Evolutionary conservation across 2,888 invertebrate species (phyloP), one percentile per base, ranked within the genome.

Genomic region (Stegophylla sp.): DNA sequence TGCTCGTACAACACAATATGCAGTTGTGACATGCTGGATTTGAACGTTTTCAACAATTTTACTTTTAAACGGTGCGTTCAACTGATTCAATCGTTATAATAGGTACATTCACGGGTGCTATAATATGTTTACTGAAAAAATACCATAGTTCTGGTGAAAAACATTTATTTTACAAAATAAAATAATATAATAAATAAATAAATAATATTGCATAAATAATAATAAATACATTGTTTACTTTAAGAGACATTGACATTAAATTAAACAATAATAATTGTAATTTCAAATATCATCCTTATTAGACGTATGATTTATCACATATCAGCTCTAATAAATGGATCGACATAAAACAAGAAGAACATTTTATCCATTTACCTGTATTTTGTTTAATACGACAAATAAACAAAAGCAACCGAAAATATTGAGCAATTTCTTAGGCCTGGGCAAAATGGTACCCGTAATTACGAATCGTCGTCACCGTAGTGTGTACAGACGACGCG

Each of bases 351-450:
- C 20, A 28, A 61, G 15, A 28, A 61, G 26, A 61, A 61, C 15
- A 61, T 12, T 10, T 13, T 15, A 23, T 61, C 15, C 26, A 15
- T 28, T 28, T 13, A 4, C 13, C 17, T 12, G 26, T 28, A 5
- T 15, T 4, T 17, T 15, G 59, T 15, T 23, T 10, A 4, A 26
- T n/a, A n/a, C n/a, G n/a, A n/a, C n/a, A n/a, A n/a, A n/a, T n/a
- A 34, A 34, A 34, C 28, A 26, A 26, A 26, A 28, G 53, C 53
- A 69, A 13, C 26, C 69, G n/a, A 67, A 48, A 56, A 59, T 59
- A 43, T 72, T 72, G 72, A 72, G 72, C 72, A 72, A 72, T 72
- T 43, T 59, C 23, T 43, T 72, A 72, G 56, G 72, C 59, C 23
- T 34, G 59, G 43, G 56, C n/a, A 23, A 34, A 15, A 3, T 59